Conservation (phyloP, 1,140 invertebrate genomes). For the Ladona fulva region DNA sequence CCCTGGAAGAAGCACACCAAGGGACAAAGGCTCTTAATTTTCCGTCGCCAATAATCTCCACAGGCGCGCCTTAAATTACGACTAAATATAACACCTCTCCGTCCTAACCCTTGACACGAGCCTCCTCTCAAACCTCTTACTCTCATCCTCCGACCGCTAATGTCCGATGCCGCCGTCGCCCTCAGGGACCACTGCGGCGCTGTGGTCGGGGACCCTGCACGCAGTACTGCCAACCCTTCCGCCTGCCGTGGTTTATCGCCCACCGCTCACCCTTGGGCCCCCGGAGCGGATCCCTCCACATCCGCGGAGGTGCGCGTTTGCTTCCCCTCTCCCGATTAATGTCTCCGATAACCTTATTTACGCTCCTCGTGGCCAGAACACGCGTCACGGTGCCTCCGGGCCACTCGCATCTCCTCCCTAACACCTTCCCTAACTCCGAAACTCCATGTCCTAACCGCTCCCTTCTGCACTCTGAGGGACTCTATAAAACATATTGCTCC, state of each 20-base stretch:
- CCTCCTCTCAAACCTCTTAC: not conserved
- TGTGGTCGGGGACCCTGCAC: not conserved
- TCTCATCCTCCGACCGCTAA: not conserved
- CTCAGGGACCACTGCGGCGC: not conserved
- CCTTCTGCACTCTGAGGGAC: not conserved
- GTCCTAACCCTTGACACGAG: not conserved
- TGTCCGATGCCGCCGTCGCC: not conserved
- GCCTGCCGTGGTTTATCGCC: not conserved
- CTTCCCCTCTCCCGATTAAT: not conserved
- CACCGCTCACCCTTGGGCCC: not conserved
- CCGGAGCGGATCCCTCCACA: not conserved
- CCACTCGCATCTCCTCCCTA: not conserved
- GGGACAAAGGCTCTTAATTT: no score
- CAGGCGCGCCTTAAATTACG: not conserved
- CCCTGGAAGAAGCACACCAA: no score
- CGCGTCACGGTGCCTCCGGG: not conserved
- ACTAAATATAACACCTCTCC: not conserved
- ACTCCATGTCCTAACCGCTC: not conserved
- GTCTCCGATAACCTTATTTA: constrained; percentile 1
- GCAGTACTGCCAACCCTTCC: not conserved
- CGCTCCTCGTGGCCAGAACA: not conserved
- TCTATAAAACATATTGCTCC: not conserved
- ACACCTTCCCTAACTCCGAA: not conserved
- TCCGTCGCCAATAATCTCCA: no score
- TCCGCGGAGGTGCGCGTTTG: not conserved